phyloP scores from a whole-genome alignment of 2,888 invertebrate species.

The Ectemnius lituratus region DNA sequence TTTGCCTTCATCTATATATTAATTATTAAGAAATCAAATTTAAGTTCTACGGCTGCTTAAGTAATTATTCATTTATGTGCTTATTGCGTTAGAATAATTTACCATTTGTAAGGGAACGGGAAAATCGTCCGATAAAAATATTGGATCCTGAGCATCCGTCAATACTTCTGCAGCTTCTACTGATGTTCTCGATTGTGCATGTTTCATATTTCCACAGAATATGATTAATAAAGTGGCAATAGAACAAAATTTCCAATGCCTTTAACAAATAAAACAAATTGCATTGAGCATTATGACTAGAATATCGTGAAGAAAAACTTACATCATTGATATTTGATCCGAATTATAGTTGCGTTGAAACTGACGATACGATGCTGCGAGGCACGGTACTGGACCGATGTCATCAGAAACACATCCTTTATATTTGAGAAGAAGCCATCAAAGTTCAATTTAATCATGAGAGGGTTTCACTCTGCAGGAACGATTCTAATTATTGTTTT shows the following conservation, averaged over 20 bases:
- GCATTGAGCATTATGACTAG: not conserved
- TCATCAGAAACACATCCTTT: slow-evolving; percentile 23
- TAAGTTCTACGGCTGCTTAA: not conserved
- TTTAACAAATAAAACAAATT: not conserved
- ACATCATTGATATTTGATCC: not conserved
- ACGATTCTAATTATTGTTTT: slow-evolving; percentile 21
- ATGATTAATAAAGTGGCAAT: slow-evolving; percentile 9
- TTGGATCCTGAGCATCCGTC: slow-evolving; percentile 17
- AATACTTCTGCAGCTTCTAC: slow-evolving; percentile 14
- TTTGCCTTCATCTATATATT: slow-evolving; percentile 29
- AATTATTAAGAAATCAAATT: not conserved
- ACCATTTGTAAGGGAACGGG: slow-evolving; percentile 9
- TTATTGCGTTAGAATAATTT: slow-evolving; percentile 3
- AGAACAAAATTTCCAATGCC: slow-evolving; percentile 14
- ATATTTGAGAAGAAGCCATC: slow-evolving; percentile 42
- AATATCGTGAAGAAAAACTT: not conserved
- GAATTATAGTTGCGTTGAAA: not conserved
- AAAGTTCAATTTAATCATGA: slow-evolving; percentile 23
- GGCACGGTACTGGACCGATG: slow-evolving; percentile 47
- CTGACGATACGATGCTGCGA: slow-evolving; percentile 16
- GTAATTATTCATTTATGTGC: slow-evolving; percentile 1
- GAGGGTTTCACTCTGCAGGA: slow-evolving; percentile 26
- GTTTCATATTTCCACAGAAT: not conserved
- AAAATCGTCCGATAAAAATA: slow-evolving; percentile 16
- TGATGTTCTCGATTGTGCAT: not conserved